Conservation (phyloP, 2,888 invertebrate genomes). For the Hypomecis punctinalis region DNA sequence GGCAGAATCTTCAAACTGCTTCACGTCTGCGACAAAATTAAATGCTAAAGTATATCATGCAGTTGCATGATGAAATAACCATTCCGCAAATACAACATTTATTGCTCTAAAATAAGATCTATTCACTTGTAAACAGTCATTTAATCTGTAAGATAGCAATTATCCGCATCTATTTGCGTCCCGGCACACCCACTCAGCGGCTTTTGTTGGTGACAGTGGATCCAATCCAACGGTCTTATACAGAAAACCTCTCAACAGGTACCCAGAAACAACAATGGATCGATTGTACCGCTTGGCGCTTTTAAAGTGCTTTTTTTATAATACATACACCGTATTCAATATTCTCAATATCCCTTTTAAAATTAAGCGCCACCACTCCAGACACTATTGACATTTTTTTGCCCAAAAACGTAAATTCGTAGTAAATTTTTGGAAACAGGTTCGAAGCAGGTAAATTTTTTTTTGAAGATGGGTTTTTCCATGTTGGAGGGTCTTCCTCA, state of each 20-base stretch:
- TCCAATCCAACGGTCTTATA: slow-evolving; percentile 40
- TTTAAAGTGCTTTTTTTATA: slow-evolving; percentile 57
- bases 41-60: no score
- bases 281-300: slow-evolving; percentile 41
- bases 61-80: background rate
- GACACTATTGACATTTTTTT: slow-evolving; percentile 65
- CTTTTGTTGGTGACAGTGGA: slow-evolving; percentile 54
- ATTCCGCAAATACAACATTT: slow-evolving; percentile 11
- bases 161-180: slow-evolving; percentile 49
- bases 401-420: slow-evolving; percentile 65
- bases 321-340: slow-evolving; percentile 51
- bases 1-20: no score
- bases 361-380: slow-evolving; percentile 74
- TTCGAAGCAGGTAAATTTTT: slow-evolving; percentile 69
- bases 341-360: slow-evolving; percentile 52
- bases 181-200: slow-evolving; percentile 56
- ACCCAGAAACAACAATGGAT: slow-evolving; percentile 25
- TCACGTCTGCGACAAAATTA: no score
- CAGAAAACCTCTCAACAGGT: slow-evolving; percentile 35
- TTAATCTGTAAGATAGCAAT: slow-evolving; percentile 48
- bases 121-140: slow-evolving; percentile 29
- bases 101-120: slow-evolving; percentile 6
- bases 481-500: slow-evolving; percentile 63
- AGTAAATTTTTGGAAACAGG: slow-evolving; percentile 68
- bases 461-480: slow-evolving; percentile 48